Evolutionary conservation across 2,888 invertebrate species (phyloP).

Genomic region (Paralinhomoeus sp.): DNA sequence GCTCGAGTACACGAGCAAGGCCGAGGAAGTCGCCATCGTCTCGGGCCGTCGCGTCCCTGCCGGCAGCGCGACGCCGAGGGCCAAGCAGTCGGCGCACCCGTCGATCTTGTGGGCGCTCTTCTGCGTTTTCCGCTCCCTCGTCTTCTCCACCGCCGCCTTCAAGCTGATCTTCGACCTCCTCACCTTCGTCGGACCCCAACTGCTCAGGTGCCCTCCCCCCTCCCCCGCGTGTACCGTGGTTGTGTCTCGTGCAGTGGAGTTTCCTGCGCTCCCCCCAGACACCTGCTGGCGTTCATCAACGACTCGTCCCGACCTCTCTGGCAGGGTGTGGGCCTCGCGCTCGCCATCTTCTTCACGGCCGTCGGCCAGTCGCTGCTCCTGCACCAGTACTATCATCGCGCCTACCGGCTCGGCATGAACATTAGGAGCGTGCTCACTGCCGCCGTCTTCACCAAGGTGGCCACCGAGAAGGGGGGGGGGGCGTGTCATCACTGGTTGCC

Average conservation of each 20-base stretch:
- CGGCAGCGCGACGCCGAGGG: too few species aligned
- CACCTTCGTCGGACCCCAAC: slow-evolving; percentile 62
- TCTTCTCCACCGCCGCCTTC: slow-evolving; percentile 27
- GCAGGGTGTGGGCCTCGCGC: slow-evolving; percentile 5
- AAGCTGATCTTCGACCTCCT: slow-evolving; percentile 47
- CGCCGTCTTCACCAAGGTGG: slow-evolving; percentile 19
- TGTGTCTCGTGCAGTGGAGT: too few species aligned
- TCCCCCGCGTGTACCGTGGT: too few species aligned
- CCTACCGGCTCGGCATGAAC: slow-evolving; percentile 27
- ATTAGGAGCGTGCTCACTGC: slow-evolving; percentile 28
- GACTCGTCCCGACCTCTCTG: slow-evolving; percentile 30
- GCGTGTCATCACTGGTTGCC: too few species aligned
- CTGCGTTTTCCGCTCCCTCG: too few species aligned
- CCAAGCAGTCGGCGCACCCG: too few species aligned
- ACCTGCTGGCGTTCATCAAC: slow-evolving; percentile 19
- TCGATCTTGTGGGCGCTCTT: too few species aligned
- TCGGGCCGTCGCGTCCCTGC: too few species aligned
- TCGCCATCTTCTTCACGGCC: slow-evolving; percentile 22
- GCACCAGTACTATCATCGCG: slow-evolving; percentile 30
- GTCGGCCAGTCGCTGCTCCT: slow-evolving; percentile 28
- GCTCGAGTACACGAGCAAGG: too few species aligned
- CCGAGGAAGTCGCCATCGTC: too few species aligned
- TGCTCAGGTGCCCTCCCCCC: slow-evolving; percentile 65
- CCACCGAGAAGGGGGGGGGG: too few species aligned
- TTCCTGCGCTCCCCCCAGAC: too few species aligned